These are phyloP conservation scores for Trichoplusia ni DNA, from an alignment of 1,140 invertebrate genomes.

Conservation along the genomic window DNA sequence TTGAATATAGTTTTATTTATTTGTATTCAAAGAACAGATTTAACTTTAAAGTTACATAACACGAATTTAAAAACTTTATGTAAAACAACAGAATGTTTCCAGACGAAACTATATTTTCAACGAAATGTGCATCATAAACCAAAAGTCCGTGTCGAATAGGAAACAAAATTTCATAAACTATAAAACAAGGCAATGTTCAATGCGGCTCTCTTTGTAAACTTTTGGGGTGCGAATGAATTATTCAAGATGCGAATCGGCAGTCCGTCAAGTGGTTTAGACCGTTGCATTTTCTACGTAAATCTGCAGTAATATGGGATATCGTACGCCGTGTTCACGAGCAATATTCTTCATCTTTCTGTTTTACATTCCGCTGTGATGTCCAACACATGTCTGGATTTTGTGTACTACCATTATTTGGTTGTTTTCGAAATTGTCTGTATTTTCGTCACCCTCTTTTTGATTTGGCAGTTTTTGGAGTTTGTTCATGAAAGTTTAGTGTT, in stretches of 20 bases:
- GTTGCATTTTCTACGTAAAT: constrained; percentile 70
- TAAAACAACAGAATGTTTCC: too few relatives aligned
- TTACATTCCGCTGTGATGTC: constrained; percentile 38
- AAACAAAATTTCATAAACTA: constrained; percentile 51
- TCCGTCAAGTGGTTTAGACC: constrained; percentile 57
- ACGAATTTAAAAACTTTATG: not conserved
- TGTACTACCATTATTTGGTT: constrained; percentile 11
- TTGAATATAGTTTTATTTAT: too few relatives aligned
- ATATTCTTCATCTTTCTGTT: constrained; percentile 52
- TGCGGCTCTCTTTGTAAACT: constrained; percentile 47
- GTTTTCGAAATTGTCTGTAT: constrained; percentile 1
- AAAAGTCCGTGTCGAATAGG: constrained; percentile 25
- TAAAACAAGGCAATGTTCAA: constrained; percentile 68
- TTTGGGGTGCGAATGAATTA: constrained; percentile 70
- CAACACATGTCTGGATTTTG: constrained; percentile 29
- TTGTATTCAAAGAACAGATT: too few relatives aligned
- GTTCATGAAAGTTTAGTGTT: not conserved
- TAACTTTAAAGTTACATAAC: not conserved
- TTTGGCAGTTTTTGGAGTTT: not conserved
- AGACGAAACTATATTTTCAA: not conserved
- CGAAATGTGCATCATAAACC: constrained; percentile 27
- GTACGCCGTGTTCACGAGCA: constrained; percentile 54
- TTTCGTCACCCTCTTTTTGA: constrained; percentile 8
- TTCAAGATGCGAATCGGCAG: constrained; percentile 67
- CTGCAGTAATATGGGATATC: constrained; percentile 59